These are phyloP conservation scores for Trichacis sp. DNA, from an alignment of 2,888 invertebrate genomes.

Conservation along the genomic window DNA sequence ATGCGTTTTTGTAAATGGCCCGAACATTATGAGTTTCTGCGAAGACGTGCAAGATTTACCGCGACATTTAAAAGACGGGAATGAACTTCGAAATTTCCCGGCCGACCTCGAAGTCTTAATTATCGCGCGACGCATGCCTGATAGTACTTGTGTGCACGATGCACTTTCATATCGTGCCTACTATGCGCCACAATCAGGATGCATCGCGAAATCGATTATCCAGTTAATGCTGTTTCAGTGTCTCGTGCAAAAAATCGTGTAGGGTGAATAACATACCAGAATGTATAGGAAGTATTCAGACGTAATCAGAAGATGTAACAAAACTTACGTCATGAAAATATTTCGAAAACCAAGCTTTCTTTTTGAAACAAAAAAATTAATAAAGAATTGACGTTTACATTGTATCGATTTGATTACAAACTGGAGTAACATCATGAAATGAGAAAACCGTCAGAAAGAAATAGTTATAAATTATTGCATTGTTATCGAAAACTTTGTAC, in stretches of 20 bases:
- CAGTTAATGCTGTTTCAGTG: constrained; percentile 8
- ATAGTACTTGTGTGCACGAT: constrained; percentile 9
- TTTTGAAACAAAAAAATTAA: too few species aligned
- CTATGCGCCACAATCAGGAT: constrained; percentile 7
- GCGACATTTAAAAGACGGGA: constrained; percentile 23
- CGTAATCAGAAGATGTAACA: too few species aligned
- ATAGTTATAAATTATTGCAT: too few species aligned
- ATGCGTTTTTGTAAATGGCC: constrained; percentile 21
- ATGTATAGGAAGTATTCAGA: too few species aligned
- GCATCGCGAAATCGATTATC: constrained; percentile 18
- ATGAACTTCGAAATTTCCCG: constrained; percentile 29
- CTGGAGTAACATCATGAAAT: too few species aligned
- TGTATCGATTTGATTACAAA: too few species aligned
- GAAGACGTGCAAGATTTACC: constrained; percentile 24
- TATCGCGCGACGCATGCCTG: constrained; percentile 10
- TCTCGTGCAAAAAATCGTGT: not conserved
- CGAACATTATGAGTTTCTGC: constrained; percentile 17
- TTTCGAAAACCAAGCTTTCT: too few species aligned
- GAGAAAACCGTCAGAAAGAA: too few species aligned
- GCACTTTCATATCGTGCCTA: constrained; percentile 22
- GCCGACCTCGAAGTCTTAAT: constrained; percentile 30
- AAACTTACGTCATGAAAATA: too few species aligned
- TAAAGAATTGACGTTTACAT: too few species aligned
- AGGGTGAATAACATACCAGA: too few species aligned
- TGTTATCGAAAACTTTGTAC: too few species aligned